Percentiles rank a stretch among this genome's conserved stretches.
These are phyloP conservation scores for Dinoponera quadriceps DNA, from an alignment of 1,140 invertebrate genomes.

Conservation along the genomic window DNA sequence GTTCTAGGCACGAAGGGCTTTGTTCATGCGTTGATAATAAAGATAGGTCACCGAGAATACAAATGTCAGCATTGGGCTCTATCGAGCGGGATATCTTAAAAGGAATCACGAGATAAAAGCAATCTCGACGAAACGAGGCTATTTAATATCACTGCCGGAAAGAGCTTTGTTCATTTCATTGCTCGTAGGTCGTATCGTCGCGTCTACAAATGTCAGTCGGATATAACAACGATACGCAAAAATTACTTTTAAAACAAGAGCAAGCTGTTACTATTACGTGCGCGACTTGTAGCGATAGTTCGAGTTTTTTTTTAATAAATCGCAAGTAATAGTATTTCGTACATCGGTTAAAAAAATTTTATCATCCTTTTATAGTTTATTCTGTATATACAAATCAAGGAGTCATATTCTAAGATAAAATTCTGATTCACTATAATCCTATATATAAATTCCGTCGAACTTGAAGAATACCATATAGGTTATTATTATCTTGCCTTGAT, in stretches of 20 bases:
- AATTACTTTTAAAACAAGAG: not conserved
- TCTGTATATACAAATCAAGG: no score
- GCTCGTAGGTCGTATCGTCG: not conserved
- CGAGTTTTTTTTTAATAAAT: not conserved
- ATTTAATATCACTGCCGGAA: slow-evolving; percentile 42
- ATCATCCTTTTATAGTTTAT: not conserved
- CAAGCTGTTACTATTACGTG: not conserved
- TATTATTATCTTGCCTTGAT: no score
- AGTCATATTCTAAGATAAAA: no score
- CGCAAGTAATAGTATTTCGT: not conserved
- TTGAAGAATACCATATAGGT: no score
- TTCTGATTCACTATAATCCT: no score
- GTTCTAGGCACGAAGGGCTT: not conserved
- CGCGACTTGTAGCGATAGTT: not conserved
- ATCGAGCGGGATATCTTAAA: not conserved
- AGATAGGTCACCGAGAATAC: not conserved
- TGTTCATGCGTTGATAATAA: slow-evolving; percentile 11
- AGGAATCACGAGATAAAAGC: slow-evolving; percentile 6
- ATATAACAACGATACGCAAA: not conserved
- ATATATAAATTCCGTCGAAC: no score
- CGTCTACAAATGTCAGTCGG: not conserved
- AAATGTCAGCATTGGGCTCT: not conserved
- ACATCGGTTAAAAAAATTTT: not conserved
- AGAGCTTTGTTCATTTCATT: slow-evolving; percentile 32
- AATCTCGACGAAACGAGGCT: slow-evolving; percentile 7